phyloP scores from a whole-genome alignment of 1,140 invertebrate species.

The Pogonomyrmex barbatus region DNA sequence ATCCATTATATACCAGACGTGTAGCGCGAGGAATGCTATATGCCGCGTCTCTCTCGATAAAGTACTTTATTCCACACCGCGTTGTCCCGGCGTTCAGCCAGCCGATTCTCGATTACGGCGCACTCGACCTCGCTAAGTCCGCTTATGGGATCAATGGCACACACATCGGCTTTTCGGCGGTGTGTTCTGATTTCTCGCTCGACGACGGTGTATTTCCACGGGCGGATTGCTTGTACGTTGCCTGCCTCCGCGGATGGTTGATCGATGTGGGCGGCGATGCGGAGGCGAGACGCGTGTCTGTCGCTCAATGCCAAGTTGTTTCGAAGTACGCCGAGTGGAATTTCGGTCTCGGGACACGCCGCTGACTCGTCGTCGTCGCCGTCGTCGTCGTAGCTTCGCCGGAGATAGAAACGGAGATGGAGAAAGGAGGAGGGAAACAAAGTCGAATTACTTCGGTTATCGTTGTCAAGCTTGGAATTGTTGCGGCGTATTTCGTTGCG shows the following conservation, averaged over 20 bases:
- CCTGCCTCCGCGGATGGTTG: conserved; percentile 40
- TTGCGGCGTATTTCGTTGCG: conserved; percentile 4
- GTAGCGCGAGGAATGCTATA: neutral
- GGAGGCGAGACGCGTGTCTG: conserved; percentile 60
- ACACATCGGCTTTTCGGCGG: conserved; percentile 56
- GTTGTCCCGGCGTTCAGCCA: conserved; percentile 18
- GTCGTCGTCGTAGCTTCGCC: conserved; percentile 15
- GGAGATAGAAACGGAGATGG: neutral
- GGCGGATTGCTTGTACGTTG: conserved; percentile 22
- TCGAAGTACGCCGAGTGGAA: conserved; percentile 60
- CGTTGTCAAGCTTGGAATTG: conserved; percentile 56
- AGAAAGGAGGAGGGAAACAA: conserved; percentile 12
- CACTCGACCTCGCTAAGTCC: conserved; percentile 33
- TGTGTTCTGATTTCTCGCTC: conserved; percentile 44
- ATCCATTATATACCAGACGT: conserved; percentile 33
- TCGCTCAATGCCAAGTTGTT: conserved; percentile 65
- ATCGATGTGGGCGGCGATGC: conserved; percentile 55
- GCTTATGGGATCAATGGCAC: conserved; percentile 44
- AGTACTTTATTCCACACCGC: conserved; percentile 37
- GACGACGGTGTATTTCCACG: conserved; percentile 36
- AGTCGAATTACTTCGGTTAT: conserved; percentile 57
- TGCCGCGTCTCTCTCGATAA: conserved; percentile 34
- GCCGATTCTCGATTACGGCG: conserved; percentile 34
- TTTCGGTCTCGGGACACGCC: conserved; percentile 55
- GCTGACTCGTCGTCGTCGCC: conserved; percentile 23